Evolutionary conservation across 1,140 invertebrate species (phyloP).

Genomic region (Rhagoletis pomonella): DNA sequence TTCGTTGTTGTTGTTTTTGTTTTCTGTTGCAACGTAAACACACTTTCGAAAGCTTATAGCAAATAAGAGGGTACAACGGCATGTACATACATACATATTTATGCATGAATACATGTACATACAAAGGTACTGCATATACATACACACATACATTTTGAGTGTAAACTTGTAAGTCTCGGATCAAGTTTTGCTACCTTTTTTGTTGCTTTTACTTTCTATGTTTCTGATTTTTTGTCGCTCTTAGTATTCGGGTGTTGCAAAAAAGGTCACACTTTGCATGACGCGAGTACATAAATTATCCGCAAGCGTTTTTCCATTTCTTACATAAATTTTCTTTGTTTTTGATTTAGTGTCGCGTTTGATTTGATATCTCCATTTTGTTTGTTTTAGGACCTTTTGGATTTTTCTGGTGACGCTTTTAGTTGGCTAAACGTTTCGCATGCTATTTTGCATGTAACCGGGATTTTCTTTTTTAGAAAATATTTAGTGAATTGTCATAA

Average conservation of each 20-base stretch:
- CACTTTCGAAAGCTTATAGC: background rate
- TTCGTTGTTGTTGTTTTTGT: background rate
- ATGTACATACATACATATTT: background rate
- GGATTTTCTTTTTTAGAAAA: too few species aligned
- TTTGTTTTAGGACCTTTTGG: too few species aligned
- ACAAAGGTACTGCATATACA: too few species aligned
- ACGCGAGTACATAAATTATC: conserved; percentile 53
- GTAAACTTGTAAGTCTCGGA: background rate
- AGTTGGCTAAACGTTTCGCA: too few species aligned
- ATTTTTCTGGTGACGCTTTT: too few species aligned
- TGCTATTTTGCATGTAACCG: too few species aligned
- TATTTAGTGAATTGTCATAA: too few species aligned
- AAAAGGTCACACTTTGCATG: conserved; percentile 41
- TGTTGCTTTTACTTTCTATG: conserved; percentile 4
- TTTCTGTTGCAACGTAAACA: background rate
- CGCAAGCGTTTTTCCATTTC: conserved; percentile 30
- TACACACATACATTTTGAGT: background rate
- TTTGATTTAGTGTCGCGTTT: conserved; percentile 29
- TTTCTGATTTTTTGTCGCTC: background rate
- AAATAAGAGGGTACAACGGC: background rate
- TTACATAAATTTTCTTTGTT: conserved; percentile 23
- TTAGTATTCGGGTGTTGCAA: background rate
- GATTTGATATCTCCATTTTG: background rate
- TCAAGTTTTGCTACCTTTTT: background rate
- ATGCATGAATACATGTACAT: background rate